phyloP scores from a whole-genome alignment of 2,888 invertebrate species.

The Drosophila tripunctata region DNA sequence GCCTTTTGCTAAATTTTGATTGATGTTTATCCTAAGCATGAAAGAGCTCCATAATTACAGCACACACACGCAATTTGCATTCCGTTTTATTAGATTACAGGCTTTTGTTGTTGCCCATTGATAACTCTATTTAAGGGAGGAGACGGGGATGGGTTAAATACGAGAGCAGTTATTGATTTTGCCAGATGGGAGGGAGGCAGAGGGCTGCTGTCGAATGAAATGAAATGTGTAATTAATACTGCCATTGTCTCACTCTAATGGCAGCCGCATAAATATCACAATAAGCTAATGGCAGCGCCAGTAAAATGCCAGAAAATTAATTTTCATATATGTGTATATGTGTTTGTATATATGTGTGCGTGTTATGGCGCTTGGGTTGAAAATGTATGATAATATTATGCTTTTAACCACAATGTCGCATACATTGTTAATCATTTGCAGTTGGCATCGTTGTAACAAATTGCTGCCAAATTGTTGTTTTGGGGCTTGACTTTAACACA shows the following conservation, averaged over 20 bases:
- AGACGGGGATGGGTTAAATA: background rate
- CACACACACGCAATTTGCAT: conserved; percentile 54
- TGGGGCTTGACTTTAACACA: conserved; percentile 59
- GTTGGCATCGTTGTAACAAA: conserved; percentile 73
- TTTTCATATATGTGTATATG: conserved; percentile 53
- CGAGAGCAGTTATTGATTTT: conserved; percentile 59
- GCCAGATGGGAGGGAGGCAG: background rate
- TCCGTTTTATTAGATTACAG: conserved; percentile 67
- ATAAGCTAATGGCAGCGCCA: conserved; percentile 56
- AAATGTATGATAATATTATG: conserved; percentile 74
- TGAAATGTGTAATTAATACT: conserved; percentile 75
- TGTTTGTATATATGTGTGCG: background rate
- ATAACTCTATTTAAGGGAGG: conserved; percentile 57
- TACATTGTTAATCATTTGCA: conserved; percentile 78
- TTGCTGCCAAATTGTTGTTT: conserved; percentile 77
- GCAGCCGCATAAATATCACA: conserved; percentile 63
- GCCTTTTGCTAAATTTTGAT: conserved; percentile 55
- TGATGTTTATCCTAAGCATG: conserved; percentile 58
- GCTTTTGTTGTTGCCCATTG: conserved; percentile 29
- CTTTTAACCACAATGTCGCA: conserved; percentile 73
- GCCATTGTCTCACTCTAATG: conserved; percentile 66
- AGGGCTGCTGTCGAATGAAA: conserved; percentile 47
- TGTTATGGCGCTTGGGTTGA: background rate
- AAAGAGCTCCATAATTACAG: conserved; percentile 58
- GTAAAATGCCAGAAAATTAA: conserved; percentile 69